Conservation (phyloP, 2,888 invertebrate species). For the Koerneria pararmatus region DNA sequence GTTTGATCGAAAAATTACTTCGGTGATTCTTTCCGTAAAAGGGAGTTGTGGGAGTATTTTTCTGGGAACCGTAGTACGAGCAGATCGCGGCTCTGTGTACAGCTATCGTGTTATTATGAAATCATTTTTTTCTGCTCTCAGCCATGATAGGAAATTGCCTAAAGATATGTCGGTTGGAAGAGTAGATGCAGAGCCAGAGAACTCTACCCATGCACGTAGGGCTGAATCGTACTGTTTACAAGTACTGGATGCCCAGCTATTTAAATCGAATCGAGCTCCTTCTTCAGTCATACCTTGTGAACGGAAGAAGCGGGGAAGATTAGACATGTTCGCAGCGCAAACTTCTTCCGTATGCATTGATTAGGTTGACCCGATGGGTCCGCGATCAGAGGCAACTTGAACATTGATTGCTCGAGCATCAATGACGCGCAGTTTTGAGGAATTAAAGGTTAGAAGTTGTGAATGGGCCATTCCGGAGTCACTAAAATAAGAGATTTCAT, state of each 20-base stretch:
- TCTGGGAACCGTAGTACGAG: background rate
- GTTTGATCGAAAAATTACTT: conserved; percentile 17
- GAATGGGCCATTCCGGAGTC: conserved; percentile 19
- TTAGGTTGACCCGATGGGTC: background rate
- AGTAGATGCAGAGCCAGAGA: background rate
- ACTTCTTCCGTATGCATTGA: background rate
- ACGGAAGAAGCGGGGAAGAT: conserved; percentile 7
- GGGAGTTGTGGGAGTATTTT: background rate
- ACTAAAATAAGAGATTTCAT: conserved; percentile 20
- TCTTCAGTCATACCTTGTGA: background rate
- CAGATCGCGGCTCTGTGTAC: conserved; percentile 18
- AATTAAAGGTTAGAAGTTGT: conserved; percentile 10
- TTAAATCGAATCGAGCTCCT: conserved; percentile 7
- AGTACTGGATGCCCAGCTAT: conserved; percentile 23
- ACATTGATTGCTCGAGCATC: background rate
- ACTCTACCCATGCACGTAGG: background rate
- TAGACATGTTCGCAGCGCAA: conserved; percentile 21
- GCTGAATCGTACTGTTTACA: conserved; percentile 21
- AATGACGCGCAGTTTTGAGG: background rate
- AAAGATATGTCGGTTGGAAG: conserved; percentile 6
- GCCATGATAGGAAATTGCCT: conserved; percentile 4
- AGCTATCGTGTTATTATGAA: conserved; percentile 10
- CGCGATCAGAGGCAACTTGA: background rate
- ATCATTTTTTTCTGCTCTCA: background rate
- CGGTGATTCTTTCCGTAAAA: background rate